These are phyloP conservation scores for Agrotis segetum DNA, from an alignment of 2,888 invertebrate species.

Conservation along the genomic window DNA sequence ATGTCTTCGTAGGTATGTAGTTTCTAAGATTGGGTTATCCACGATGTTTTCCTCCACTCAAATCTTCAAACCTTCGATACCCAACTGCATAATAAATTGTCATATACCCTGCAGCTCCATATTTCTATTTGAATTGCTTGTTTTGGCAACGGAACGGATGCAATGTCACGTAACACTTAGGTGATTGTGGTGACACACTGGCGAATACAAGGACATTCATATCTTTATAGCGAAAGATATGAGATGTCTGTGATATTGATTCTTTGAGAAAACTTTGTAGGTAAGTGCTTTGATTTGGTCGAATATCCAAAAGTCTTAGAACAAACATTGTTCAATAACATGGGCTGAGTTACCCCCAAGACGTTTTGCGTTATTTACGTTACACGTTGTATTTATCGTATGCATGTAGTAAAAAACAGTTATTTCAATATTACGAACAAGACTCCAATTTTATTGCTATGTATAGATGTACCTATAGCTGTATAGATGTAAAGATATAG, in stretches of 20 bases:
- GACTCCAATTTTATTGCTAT: no score
- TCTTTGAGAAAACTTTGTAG: not conserved
- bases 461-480: no score
- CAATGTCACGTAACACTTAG: conserved; percentile 42
- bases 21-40: not conserved
- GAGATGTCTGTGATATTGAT: not conserved
- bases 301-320: no score
- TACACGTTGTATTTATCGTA: no score
- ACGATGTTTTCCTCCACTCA: not conserved
- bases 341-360: no score
- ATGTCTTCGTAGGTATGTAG: no score
- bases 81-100: not conserved
- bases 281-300: no score
- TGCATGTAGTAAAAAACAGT: no score
- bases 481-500: no score
- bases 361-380: no score
- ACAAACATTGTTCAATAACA: no score
- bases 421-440: no score
- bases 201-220: not conserved
- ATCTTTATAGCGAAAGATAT: not conserved
- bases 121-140: conserved; percentile 12
- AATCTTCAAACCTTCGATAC: not conserved
- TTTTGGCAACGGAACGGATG: conserved; percentile 42
- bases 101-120: conserved; percentile 11
- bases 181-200: conserved; percentile 23